Evolutionary conservation across 2,113 vertebrate genomes (phyloP), one percentile per base, ranked within the genome.

Genomic region (Fukomys damarensis): DNA sequence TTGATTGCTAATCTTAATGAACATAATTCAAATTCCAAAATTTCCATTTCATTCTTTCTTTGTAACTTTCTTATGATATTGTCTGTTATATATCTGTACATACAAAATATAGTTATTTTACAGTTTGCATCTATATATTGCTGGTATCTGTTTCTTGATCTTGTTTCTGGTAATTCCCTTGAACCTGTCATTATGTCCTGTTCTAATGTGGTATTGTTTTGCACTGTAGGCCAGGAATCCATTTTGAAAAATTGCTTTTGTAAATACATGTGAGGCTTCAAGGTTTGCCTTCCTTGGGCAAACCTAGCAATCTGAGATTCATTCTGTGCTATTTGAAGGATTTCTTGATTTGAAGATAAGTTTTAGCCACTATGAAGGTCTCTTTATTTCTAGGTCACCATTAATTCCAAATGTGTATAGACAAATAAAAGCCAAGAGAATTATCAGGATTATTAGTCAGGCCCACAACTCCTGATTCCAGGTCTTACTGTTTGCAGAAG

Each of bases 81-180:
- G 13, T 93, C 81, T 74, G 22, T 46, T 82, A 61, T 86, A 81
- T 68, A 49, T 54, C 58, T 32, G 43, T 68, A 52, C 41, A 81
- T 24, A 74, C 12, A 82, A 95, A 54, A 7, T 10, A 66, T 13
- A 68, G 41, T 90, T 81, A 54, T 76, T 66, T 77, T 52, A 54
- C 3, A 19, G 20, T 54, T 12, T 54, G 26, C 22, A 3, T 76
- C 41, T n/a, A 20, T 58, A 20, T 77, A 74, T 7, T n/a, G 41
- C 26, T 7, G 65, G 14, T 85, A 80, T 81, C 65, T 68, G 13
- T 61, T 91, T 91, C 49, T 93, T 95, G 30, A 28, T 87, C 89
- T 95, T 82, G 1, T 89, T 95, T 94, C 17, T 86, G 30, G 7
- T 77, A 5, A 46, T 91, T 94, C 96, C 38, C 20, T 70, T 92